These are phyloP conservation scores for Haliclona indistincta DNA, from an alignment of 37 sponge, comb jelly and placozoan species.

Conservation along the genomic window DNA sequence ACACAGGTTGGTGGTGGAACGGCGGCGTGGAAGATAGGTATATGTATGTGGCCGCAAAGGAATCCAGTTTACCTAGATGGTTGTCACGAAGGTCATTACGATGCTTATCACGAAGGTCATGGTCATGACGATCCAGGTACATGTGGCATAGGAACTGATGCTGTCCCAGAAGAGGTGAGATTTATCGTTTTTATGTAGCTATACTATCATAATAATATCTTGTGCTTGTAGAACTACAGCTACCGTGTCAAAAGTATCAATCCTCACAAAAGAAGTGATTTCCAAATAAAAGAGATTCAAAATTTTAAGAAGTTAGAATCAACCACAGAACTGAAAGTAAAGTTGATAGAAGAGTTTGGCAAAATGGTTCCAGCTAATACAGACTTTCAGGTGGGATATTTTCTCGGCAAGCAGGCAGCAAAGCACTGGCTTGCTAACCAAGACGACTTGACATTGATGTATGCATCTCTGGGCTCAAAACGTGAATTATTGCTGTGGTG, in stretches of 20 bases:
- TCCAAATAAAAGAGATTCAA: not conserved
- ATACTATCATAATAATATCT: too few species aligned
- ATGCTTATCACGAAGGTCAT: too few species aligned
- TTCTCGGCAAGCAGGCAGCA: not conserved
- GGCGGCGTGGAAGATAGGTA: too few species aligned
- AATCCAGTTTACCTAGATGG: too few species aligned
- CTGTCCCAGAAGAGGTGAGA: too few species aligned
- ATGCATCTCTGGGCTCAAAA: not conserved
- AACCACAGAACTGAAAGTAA: not conserved
- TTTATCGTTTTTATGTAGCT: too few species aligned
- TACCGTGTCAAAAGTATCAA: conserved; percentile 10
- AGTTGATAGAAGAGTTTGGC: not conserved
- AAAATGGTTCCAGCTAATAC: not conserved
- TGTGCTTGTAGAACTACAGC: too few species aligned
- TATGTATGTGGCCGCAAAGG: too few species aligned
- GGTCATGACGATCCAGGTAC: too few species aligned
- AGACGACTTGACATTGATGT: not conserved
- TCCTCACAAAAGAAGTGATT: conserved; percentile 19
- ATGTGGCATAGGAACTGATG: too few species aligned
- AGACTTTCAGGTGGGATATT: conserved; percentile 9
- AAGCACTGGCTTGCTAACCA: not conserved
- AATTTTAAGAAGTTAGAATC: not conserved
- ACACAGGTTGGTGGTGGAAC: too few species aligned
- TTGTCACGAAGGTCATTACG: too few species aligned
- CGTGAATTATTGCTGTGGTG: conserved; percentile 1